Evolutionary conservation across 1,140 invertebrate species (phyloP).

Genomic region (Cotesia glomerata): DNA sequence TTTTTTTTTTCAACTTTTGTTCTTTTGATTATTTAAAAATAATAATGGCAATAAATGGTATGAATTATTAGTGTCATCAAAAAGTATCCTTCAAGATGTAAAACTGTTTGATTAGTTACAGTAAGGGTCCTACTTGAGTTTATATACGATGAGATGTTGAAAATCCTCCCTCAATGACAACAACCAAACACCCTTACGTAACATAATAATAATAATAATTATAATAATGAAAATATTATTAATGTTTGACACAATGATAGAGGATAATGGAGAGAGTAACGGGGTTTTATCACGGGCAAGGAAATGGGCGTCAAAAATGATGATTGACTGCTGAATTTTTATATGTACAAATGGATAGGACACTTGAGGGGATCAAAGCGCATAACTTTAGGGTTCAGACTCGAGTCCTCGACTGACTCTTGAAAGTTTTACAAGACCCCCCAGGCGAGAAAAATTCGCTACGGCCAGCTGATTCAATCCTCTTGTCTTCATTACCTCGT

Average conservation of each 20-base stretch:
- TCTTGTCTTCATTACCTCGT: too few relatives aligned
- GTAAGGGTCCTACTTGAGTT: too few relatives aligned
- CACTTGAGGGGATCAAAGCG: conserved; percentile 1
- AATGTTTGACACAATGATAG: conserved; percentile 31
- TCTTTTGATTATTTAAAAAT: neutral
- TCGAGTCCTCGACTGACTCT: conserved; percentile 34
- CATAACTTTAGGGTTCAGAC: conserved; percentile 31
- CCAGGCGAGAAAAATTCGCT: conserved; percentile 50
- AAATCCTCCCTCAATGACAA: conserved; percentile 15
- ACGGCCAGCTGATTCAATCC: conserved; percentile 54
- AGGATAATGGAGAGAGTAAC: conserved; percentile 37
- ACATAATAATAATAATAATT: conserved; percentile 21
- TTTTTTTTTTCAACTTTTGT: too few relatives aligned
- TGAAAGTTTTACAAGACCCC: conserved; percentile 36
- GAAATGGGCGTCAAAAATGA: conserved; percentile 21
- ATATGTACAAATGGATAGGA: neutral
- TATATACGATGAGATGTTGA: conserved; percentile 10
- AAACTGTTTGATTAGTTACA: conserved; percentile 23
- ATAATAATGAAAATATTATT: conserved; percentile 33
- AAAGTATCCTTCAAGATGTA: conserved; percentile 35
- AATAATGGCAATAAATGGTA: neutral
- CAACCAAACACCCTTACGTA: conserved; percentile 10
- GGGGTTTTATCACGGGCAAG: conserved; percentile 30
- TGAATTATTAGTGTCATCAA: conserved; percentile 30
- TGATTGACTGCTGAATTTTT: conserved; percentile 32